Conservation (phyloP, 2,113 vertebrate species). For the Toxotes jaculatrix region DNA sequence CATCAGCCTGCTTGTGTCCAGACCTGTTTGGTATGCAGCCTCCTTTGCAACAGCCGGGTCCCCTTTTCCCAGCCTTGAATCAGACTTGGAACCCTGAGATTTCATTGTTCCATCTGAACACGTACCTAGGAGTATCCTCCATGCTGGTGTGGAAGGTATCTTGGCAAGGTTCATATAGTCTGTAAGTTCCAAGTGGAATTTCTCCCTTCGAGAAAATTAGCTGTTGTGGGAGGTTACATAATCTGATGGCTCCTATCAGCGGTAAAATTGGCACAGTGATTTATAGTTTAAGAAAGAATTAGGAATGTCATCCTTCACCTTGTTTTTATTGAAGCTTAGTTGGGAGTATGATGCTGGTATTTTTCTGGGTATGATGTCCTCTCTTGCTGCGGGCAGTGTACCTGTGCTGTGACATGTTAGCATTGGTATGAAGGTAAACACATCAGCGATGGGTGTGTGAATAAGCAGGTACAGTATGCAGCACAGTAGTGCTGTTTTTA, state of each 20-base stretch:
- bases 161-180: constrained; percentile 22
- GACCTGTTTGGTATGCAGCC: constrained; percentile 85
- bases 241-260: constrained; percentile 30
- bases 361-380: constrained; percentile 46
- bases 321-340: constrained; percentile 51
- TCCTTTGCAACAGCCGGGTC: constrained; percentile 63
- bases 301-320: constrained; percentile 38
- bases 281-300: constrained; percentile 25
- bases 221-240: constrained; percentile 42
- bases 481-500: neutral
- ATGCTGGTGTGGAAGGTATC: constrained; percentile 25
- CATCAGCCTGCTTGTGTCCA: constrained; percentile 78
- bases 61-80: constrained; percentile 49
- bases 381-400: constrained; percentile 37
- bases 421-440: constrained; percentile 78
- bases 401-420: constrained; percentile 78
- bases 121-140: neutral
- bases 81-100: constrained; percentile 40
- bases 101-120: constrained; percentile 41
- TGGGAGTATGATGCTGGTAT: constrained; percentile 47
- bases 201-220: constrained; percentile 28
- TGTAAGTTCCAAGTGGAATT: constrained; percentile 29
- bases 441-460: constrained; percentile 45
- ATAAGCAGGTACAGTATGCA: constrained; percentile 27
- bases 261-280: constrained; percentile 3